These are phyloP conservation scores for Ypsolopha scabrella DNA, from an alignment of 2,888 invertebrate species.

Conservation along the genomic window DNA sequence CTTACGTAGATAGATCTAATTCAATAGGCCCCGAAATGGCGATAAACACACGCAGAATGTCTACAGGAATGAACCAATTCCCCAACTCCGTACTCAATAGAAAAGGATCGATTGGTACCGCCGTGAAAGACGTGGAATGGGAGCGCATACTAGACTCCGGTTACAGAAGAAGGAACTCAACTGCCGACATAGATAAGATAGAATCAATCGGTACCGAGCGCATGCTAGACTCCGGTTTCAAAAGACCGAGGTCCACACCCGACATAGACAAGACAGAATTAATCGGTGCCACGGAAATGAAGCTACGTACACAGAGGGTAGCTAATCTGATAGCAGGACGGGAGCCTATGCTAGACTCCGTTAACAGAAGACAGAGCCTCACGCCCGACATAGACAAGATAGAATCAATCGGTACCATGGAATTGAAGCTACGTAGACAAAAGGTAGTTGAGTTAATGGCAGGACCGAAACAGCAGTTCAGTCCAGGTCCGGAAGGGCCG, in stretches of 20 bases:
- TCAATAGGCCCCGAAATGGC: constrained; percentile 20
- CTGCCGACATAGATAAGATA: too few relatives aligned
- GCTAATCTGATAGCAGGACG: constrained; percentile 33
- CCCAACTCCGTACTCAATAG: constrained; percentile 27
- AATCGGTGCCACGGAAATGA: constrained; percentile 50
- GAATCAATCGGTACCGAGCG: too few relatives aligned
- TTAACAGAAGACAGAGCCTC: constrained; percentile 37
- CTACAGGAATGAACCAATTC: constrained; percentile 29
- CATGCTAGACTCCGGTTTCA: constrained; percentile 52
- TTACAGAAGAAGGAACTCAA: too few relatives aligned
- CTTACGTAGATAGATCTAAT: too few relatives aligned
- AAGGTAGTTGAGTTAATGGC: constrained; percentile 42
- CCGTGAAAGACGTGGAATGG: constrained; percentile 39
- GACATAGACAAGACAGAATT: too few relatives aligned
- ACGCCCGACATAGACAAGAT: constrained; percentile 30
- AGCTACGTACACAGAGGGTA: constrained; percentile 38
- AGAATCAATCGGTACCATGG: constrained; percentile 39
- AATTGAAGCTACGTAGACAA: constrained; percentile 43
- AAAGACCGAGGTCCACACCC: too few relatives aligned
- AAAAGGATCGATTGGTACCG: constrained; percentile 30
- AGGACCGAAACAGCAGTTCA: constrained; percentile 2
- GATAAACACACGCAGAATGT: constrained; percentile 37
- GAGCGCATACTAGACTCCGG: too few relatives aligned
- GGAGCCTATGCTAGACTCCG: constrained; percentile 46
- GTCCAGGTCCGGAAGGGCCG: constrained; percentile 16